Evolutionary conservation across 2,888 invertebrate genomes (phyloP).

Genomic region (Clitarchus hookeri): DNA sequence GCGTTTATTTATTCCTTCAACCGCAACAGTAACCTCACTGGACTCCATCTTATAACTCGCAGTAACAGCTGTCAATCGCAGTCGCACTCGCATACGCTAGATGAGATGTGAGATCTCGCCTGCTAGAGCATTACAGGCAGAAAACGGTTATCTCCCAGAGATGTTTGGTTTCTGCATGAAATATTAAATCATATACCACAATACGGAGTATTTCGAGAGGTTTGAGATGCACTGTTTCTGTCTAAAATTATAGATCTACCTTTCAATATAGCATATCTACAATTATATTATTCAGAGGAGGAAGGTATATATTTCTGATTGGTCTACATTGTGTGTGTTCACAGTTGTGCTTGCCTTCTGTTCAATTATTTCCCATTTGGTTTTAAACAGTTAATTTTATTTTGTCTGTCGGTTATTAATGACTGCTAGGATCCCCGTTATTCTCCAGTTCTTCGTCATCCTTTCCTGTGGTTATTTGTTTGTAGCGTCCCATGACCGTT

Average conservation of each 20-base stretch:
- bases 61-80: conserved; percentile 1
- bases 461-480: no score
- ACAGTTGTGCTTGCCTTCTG: no score
- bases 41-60: background rate
- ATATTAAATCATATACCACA: background rate
- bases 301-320: no score
- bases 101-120: background rate
- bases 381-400: no score
- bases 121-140: background rate
- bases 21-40: background rate
- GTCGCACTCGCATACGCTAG: background rate
- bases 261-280: background rate
- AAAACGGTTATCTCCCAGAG: background rate
- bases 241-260: background rate
- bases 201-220: background rate
- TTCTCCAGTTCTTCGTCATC: no score
- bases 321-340: no score
- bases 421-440: no score
- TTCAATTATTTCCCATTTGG: no score
- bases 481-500: no score
- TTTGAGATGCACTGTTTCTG: background rate
- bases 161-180: background rate
- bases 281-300: no score
- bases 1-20: background rate
- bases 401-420: no score